Evolutionary conservation across 2,797 vertebrate species (phyloP).

Genomic region (Poecilia velifera): DNA sequence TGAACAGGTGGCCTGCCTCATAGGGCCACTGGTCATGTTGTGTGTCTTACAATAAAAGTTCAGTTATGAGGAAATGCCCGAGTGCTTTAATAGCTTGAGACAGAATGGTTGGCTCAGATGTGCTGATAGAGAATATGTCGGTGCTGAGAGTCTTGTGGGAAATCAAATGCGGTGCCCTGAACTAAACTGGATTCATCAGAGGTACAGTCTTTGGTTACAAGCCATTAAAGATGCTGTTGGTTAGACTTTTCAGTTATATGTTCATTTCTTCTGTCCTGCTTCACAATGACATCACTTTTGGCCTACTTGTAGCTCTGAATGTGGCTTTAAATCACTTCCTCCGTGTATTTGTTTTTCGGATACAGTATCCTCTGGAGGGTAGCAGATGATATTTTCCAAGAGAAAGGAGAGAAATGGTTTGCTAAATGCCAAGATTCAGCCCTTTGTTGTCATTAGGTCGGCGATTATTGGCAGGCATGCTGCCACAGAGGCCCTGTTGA

Average conservation of each 20-base stretch:
- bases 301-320: conserved; percentile 47
- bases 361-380: conserved; percentile 35
- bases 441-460: conserved; percentile 52
- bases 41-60: conserved; percentile 40
- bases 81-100: conserved; percentile 17
- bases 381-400: conserved; percentile 51
- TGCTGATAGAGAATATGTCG: conserved; percentile 11
- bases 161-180: conserved; percentile 25
- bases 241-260: conserved; percentile 26
- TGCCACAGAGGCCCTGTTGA: conserved; percentile 41
- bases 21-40: conserved; percentile 46
- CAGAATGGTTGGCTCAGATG: not conserved
- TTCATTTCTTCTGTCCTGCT: conserved; percentile 52
- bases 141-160: conserved; percentile 24
- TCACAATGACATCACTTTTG: conserved; percentile 28
- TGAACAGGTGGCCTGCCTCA: conserved; percentile 62
- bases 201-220: conserved; percentile 14
- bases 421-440: conserved; percentile 58
- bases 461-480: conserved; percentile 43
- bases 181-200: conserved; percentile 18
- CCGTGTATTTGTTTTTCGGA: conserved; percentile 56
- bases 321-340: conserved; percentile 42
- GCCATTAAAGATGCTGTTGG: conserved; percentile 12
- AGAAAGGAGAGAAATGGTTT: conserved; percentile 59
- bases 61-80: conserved; percentile 24